Conservation (phyloP, 2,888 invertebrate species). For the Clunio marinus region DNA sequence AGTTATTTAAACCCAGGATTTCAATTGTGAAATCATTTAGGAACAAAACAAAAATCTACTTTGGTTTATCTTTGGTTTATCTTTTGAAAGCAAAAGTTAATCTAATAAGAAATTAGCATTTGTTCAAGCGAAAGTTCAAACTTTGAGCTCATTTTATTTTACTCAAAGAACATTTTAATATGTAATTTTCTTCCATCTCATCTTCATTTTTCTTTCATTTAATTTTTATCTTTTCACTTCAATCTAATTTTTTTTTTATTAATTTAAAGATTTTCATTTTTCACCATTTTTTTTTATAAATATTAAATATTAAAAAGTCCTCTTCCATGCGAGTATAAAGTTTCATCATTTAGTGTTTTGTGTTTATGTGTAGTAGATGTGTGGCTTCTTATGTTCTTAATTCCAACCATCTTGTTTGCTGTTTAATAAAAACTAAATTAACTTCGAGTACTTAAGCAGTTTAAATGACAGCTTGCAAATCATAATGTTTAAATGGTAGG, state of each 20-base stretch:
- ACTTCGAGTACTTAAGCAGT: no score
- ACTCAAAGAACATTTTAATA: background rate
- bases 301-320: slow-evolving; percentile 38
- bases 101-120: no score
- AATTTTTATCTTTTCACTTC: slow-evolving; percentile 1
- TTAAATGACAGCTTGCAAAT: background rate
- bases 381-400: background rate
- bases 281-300: slow-evolving; percentile 21
- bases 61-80: no score
- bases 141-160: no score
- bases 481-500: background rate
- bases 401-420: background rate
- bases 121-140: no score
- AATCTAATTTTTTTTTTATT: slow-evolving; percentile 29
- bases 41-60: no score
- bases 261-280: slow-evolving; percentile 23
- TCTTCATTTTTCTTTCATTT: background rate
- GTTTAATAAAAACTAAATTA: no score
- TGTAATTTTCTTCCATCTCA: no score
- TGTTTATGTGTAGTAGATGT: slow-evolving; percentile 21
- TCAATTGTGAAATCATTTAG: no score
- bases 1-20: no score
- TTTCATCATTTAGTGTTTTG: slow-evolving; percentile 29
- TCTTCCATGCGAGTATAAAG: slow-evolving; percentile 39
- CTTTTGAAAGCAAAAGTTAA: no score